Conservation (phyloP, 2,797 vertebrate species). For the Naso thynnoides region DNA sequence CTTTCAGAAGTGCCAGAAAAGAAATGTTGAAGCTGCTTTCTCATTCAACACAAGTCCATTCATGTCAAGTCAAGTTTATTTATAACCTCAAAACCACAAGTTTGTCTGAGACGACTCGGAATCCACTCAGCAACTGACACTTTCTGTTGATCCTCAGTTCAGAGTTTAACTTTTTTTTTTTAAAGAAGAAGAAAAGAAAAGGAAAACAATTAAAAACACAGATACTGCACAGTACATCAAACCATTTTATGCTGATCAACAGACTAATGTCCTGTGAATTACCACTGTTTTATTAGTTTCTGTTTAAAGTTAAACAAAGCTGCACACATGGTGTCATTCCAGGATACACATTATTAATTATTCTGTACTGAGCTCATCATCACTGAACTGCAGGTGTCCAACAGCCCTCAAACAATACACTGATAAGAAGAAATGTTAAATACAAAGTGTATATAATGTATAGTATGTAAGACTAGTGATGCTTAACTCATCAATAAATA, state of each 20-base stretch:
- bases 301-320: neutral
- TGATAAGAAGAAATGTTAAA: neutral
- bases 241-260: neutral
- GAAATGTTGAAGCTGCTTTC: conserved; percentile 39
- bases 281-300: neutral
- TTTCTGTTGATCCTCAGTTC: conserved; percentile 12
- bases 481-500: neutral
- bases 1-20: conserved; percentile 42
- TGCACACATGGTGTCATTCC: neutral
- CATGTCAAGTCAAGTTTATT: conserved; percentile 53
- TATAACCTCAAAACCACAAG: conserved; percentile 31
- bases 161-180: no score
- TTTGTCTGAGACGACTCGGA: conserved; percentile 53
- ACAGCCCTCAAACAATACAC: neutral
- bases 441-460: neutral
- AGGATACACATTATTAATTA: neutral
- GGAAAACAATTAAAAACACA: neutral
- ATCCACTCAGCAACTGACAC: conserved; percentile 24
- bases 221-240: neutral
- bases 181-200: conserved; percentile 6
- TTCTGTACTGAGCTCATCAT: neutral
- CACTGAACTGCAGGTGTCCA: neutral
- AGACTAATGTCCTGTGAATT: neutral
- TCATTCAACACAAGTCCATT: conserved; percentile 48
- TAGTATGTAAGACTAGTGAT: neutral